Conservation (phyloP, 2,797 vertebrate genomes). For the Peromyscus melanophrys region DNA sequence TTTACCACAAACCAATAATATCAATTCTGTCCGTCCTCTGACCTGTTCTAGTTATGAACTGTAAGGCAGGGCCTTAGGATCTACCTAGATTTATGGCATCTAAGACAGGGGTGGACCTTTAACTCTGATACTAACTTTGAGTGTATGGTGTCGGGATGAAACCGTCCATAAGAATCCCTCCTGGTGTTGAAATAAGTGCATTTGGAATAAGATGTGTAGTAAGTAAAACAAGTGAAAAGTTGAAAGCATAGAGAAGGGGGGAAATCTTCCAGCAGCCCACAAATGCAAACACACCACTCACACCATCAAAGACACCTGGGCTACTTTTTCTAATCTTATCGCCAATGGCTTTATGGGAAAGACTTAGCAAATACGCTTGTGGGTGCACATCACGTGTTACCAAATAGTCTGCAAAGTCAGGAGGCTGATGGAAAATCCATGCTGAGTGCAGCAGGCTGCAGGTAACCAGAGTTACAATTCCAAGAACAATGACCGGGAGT, state of each 20-base stretch:
- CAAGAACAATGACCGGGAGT: neutral
- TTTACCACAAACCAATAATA: conserved; percentile 25
- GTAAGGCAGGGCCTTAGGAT: neutral
- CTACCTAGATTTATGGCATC: neutral
- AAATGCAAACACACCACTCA: conserved; percentile 44
- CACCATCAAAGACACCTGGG: conserved; percentile 43
- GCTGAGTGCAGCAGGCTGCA: neutral
- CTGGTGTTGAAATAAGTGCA: neutral
- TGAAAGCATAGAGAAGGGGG: conserved; percentile 41
- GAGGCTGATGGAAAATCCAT: neutral
- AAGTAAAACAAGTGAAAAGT: neutral
- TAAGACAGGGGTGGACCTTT: neutral
- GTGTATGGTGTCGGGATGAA: neutral
- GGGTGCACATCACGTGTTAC: neutral
- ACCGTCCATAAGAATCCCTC: neutral
- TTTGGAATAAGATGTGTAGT: neutral
- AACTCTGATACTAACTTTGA: neutral
- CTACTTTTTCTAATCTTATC: conserved; percentile 75
- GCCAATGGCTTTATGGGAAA: neutral
- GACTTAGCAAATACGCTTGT: conserved; percentile 56
- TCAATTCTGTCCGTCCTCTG: neutral
- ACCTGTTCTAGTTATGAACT: neutral
- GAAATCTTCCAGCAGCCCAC: conserved; percentile 1
- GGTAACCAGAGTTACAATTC: neutral
- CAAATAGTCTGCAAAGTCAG: conserved; percentile 32